Evolutionary conservation across 2,888 invertebrate species (phyloP).

Genomic region (Neoitamus cyanurus): DNA sequence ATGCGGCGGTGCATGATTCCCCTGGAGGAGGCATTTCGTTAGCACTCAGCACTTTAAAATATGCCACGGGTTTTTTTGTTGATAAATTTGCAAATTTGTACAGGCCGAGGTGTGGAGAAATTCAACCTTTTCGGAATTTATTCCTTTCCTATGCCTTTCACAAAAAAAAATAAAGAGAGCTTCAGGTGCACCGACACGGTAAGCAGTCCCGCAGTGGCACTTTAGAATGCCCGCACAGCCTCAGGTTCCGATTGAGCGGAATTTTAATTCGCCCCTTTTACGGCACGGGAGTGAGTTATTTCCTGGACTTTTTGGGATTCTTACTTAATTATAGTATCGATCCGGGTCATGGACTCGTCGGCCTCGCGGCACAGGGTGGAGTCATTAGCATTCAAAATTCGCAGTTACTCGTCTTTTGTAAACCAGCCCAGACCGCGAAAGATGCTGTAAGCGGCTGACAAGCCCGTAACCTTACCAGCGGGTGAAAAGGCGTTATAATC

Average conservation of each 20-base stretch:
- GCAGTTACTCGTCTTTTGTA: not conserved
- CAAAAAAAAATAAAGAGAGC: not conserved
- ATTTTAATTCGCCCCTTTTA: slow-evolving; percentile 26
- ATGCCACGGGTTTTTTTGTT: slow-evolving; percentile 21
- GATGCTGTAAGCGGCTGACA: not conserved
- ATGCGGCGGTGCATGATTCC: slow-evolving; percentile 27
- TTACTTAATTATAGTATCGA: not conserved
- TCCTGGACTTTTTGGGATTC: slow-evolving; percentile 14
- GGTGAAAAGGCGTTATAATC: not conserved
- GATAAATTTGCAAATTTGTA: slow-evolving; percentile 45
- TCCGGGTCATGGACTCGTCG: not conserved
- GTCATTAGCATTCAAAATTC: not conserved
- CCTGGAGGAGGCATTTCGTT: slow-evolving; percentile 11
- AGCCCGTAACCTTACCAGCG: not conserved
- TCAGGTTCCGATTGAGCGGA: slow-evolving; percentile 3
- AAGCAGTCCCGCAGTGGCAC: not conserved
- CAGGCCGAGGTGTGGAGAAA: slow-evolving; percentile 39
- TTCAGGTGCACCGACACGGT: slow-evolving; percentile 8
- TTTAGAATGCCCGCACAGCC: slow-evolving; percentile 24
- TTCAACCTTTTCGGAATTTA: slow-evolving; percentile 28
- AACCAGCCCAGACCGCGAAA: not conserved
- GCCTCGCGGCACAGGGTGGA: not conserved
- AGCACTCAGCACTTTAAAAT: slow-evolving; percentile 27
- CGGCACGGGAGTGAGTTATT: slow-evolving; percentile 8
- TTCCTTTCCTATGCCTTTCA: slow-evolving; percentile 32